Conservation (phyloP, 2,888 invertebrate genomes). For the Punctoribates punctum region DNA sequence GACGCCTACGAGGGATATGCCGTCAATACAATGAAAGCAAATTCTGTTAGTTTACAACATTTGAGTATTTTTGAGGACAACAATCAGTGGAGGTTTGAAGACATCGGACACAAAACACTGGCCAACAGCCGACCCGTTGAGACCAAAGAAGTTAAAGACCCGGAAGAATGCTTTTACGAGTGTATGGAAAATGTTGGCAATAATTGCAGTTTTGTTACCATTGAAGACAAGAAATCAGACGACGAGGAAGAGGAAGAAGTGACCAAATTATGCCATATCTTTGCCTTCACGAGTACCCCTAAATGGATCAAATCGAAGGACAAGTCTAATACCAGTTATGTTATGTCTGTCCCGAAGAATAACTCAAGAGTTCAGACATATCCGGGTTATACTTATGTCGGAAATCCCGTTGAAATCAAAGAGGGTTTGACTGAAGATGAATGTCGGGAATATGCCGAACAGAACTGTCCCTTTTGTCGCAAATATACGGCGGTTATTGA, state of each 20-base stretch:
- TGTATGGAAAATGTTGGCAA: slow-evolving; percentile 5
- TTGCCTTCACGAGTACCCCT: neutral
- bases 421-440: slow-evolving; percentile 12
- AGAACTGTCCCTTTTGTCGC: neutral
- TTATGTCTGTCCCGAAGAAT: slow-evolving; percentile 21
- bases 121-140: slow-evolving; percentile 10
- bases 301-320: slow-evolving; percentile 7
- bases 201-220: slow-evolving; percentile 34
- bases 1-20: slow-evolving; percentile 34
- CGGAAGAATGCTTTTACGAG: slow-evolving; percentile 38
- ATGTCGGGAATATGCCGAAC: slow-evolving; percentile 22
- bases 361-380: slow-evolving; percentile 1
- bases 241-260: neutral
- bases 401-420: slow-evolving; percentile 11
- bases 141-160: slow-evolving; percentile 17
- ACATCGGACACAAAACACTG: slow-evolving; percentile 8
- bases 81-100: slow-evolving; percentile 35
- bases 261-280: slow-evolving; percentile 7
- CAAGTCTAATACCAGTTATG: slow-evolving; percentile 6
- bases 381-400: slow-evolving; percentile 21
- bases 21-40: neutral
- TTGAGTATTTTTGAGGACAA: slow-evolving; percentile 16
- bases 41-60: slow-evolving; percentile 29
- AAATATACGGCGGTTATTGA: slow-evolving; percentile 31
- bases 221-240: slow-evolving; percentile 31